Conservation (phyloP, 2,888 invertebrate species). For the Xanthia togata region DNA sequence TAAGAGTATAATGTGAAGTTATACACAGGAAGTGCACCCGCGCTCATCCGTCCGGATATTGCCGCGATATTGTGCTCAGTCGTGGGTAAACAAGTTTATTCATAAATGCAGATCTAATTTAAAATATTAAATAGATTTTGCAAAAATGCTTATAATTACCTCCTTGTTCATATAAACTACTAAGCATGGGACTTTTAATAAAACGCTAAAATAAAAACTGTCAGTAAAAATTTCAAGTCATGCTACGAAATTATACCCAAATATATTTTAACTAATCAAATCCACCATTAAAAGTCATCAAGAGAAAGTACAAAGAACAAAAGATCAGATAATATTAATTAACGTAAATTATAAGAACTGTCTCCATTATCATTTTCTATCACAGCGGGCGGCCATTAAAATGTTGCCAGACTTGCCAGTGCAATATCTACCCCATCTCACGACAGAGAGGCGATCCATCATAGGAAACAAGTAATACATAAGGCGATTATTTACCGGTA, state of each 20-base stretch:
- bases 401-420: slow-evolving; percentile 49
- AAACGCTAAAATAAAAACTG: neutral
- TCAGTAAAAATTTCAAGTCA: neutral
- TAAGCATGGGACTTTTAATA: neutral
- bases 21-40: slow-evolving; percentile 62
- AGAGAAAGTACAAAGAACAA: slow-evolving; percentile 51
- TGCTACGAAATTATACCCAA: neutral
- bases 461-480: slow-evolving; percentile 55
- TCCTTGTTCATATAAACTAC: neutral
- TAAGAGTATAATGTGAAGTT: slow-evolving; percentile 41
- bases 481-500: slow-evolving; percentile 55
- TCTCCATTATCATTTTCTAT: slow-evolving; percentile 61
- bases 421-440: slow-evolving; percentile 57
- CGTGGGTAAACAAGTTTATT: slow-evolving; percentile 16
- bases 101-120: neutral
- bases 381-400: slow-evolving; percentile 56
- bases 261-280: neutral
- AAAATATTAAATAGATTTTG: neutral
- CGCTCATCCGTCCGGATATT: slow-evolving; percentile 58
- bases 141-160: neutral
- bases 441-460: slow-evolving; percentile 52
- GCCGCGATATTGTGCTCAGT: slow-evolving; percentile 36
- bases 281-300: slow-evolving; percentile 27
- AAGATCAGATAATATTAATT: slow-evolving; percentile 60
- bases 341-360: slow-evolving; percentile 60